Evolutionary conservation across 2,113 vertebrate genomes (phyloP).

Genomic region (Paralichthys olivaceus): DNA sequence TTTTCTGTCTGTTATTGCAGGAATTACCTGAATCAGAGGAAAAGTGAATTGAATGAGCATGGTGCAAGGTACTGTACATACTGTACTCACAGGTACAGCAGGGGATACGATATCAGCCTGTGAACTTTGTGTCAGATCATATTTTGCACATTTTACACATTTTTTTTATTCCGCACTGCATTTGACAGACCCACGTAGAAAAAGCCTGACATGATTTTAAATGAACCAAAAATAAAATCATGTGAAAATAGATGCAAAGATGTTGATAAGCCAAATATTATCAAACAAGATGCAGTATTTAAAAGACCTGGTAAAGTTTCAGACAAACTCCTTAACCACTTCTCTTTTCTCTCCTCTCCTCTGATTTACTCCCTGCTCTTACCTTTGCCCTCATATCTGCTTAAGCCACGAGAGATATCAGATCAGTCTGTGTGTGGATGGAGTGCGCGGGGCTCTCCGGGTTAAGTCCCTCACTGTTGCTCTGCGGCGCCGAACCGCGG

Average conservation of each 20-base stretch:
- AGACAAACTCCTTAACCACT: not conserved
- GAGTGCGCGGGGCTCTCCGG: conserved; percentile 63
- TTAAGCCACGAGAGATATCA: conserved; percentile 65
- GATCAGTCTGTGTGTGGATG: conserved; percentile 67
- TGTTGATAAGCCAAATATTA: not conserved
- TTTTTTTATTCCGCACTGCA: conserved; percentile 21
- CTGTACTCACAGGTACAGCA: conserved; percentile 39
- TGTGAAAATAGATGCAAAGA: not conserved
- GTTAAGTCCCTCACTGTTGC: conserved; percentile 80
- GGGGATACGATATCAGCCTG: conserved; percentile 40
- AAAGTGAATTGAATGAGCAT: conserved; percentile 27
- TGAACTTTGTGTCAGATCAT: conserved; percentile 21
- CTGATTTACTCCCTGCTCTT: conserved; percentile 13
- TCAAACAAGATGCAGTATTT: not conserved
- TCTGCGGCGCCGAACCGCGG: conserved; percentile 61
- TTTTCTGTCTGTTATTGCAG: conserved; percentile 26
- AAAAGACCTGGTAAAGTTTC: conserved; percentile 37
- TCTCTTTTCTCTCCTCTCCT: conserved; percentile 2
- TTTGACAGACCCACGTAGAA: not conserved
- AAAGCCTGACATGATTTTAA: not conserved
- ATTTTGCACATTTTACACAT: conserved; percentile 12
- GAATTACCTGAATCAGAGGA: conserved; percentile 24
- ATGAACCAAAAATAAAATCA: not conserved
- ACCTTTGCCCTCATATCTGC: conserved; percentile 62
- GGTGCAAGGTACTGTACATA: conserved; percentile 24